Base-by-base conservation (phyloP, 1,140 invertebrate species). In the Lepidurus apus region DNA sequence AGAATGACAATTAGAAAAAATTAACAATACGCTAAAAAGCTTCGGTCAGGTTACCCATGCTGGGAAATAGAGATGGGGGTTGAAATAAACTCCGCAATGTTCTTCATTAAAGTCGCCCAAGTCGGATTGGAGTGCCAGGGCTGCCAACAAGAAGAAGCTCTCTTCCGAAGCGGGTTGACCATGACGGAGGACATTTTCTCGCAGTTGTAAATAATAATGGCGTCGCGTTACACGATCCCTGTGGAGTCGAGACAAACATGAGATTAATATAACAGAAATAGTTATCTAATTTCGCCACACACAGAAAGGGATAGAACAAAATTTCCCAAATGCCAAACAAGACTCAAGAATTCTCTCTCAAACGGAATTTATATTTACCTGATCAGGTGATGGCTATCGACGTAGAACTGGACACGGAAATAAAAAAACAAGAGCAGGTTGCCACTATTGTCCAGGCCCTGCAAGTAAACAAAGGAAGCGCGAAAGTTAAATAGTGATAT, bases 351-450 rank as follows among this genome's bases (percentile, higher is more conserved):
- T 9, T n/a, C 77, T 45, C n/a, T 76, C 43, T 73, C 26, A 53
- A 81, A 80, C 21, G 43, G 79, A 74, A 75, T 65, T n/a, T 11
- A n/a, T 43, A 83, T 85, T 87, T 86, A 91, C 89, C 93, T 91
- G 82, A 96, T 87, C 76, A 95, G 88, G 80, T 92, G 88, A 74
- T 93, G 92, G 83, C 91, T 93, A 86, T 98, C 95, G 80, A 98
- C 92, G 87, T 98, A 97, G 86, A 95, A 98, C 85, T 97, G 93
- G 81, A 98, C 93, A 81, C 95, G 90, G 85, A 98, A 93, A 85
- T 96, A 92, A 83, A 98, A 91, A 82, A 93, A 93, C 82, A 97
- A 89, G 42, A 96, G 89, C 74, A 95, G 94, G 83, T 92, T 91
- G 80, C 94, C 95, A 86, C 92, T 93, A 84, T 91, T 93, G 86